Conservation (phyloP, 2,888 invertebrate genomes). For the Aromia moschata region DNA sequence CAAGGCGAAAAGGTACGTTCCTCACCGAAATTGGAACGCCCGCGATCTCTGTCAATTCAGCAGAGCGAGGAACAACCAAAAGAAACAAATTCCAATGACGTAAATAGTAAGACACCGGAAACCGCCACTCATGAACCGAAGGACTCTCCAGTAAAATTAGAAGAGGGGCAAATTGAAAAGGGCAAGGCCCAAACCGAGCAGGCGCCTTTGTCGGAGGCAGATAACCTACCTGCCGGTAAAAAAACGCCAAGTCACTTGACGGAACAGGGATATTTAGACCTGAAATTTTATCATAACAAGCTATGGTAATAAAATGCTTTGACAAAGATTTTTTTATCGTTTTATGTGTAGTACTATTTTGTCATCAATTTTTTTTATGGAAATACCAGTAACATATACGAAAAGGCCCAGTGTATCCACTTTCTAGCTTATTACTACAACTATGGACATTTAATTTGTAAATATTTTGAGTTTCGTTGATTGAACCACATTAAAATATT, state of each 20-base stretch:
- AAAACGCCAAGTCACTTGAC: conserved; percentile 64
- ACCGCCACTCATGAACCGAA: conserved; percentile 8
- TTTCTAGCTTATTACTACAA: too few species aligned
- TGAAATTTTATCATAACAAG: conserved; percentile 81
- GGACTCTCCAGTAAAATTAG: background rate
- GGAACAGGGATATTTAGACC: conserved; percentile 75
- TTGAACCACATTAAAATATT: too few species aligned
- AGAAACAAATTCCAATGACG: conserved; percentile 37
- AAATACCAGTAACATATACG: too few species aligned
- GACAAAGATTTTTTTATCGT: too few species aligned
- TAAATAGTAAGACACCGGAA: conserved; percentile 26
- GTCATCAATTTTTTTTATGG: too few species aligned
- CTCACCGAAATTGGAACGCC: conserved; percentile 60
- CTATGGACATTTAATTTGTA: too few species aligned
- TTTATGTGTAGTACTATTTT: too few species aligned
- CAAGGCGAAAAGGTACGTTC: conserved; percentile 20
- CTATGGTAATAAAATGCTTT: conserved; percentile 69
- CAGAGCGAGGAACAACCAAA: conserved; percentile 62
- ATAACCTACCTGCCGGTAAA: conserved; percentile 53
- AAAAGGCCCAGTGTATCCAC: too few species aligned
- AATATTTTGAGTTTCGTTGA: too few species aligned
- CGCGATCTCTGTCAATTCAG: conserved; percentile 65
- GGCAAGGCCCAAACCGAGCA: conserved; percentile 26
- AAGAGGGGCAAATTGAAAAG: conserved; percentile 15
- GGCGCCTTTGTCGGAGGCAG: conserved; percentile 31